Evolutionary conservation across 1,140 invertebrate genomes (phyloP).

Genomic region (Apis mellifera): DNA sequence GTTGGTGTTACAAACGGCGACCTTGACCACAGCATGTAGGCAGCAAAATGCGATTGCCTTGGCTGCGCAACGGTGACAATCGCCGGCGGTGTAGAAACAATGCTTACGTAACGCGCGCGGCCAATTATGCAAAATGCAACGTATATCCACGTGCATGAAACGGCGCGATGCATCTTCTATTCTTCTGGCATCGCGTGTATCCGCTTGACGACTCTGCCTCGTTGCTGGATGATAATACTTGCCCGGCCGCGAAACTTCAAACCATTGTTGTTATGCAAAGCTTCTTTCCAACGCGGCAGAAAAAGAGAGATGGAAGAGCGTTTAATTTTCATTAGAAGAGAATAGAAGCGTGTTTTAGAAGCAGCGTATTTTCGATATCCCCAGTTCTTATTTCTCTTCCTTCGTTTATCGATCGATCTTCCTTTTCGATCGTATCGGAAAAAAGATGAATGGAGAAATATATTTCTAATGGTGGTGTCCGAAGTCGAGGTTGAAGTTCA

Average conservation of each 20-base stretch:
- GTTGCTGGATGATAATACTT: not conserved
- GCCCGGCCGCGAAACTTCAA: not conserved
- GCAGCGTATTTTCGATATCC: not conserved
- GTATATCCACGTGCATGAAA: constrained; percentile 31
- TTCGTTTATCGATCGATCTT: not conserved
- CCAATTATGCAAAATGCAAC: constrained; percentile 56
- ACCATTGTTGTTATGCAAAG: constrained; percentile 21
- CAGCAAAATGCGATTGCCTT: constrained; percentile 61
- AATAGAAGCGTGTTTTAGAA: no score
- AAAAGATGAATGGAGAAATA: constrained; percentile 5
- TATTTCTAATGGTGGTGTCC: constrained; percentile 34
- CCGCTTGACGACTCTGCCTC: not conserved
- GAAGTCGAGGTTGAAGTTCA: constrained; percentile 63
- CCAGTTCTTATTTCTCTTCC: no score
- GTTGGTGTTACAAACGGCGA: constrained; percentile 27
- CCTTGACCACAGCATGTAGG: constrained; percentile 61
- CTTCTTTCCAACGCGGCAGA: not conserved
- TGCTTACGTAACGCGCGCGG: constrained; percentile 58
- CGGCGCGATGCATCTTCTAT: constrained; percentile 37
- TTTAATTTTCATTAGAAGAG: not conserved
- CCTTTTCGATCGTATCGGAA: constrained; percentile 34
- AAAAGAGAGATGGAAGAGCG: not conserved
- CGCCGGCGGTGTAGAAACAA: constrained; percentile 29
- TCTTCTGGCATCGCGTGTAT: constrained; percentile 13
- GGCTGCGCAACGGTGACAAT: constrained; percentile 39